These are phyloP conservation scores for Archilochus colubris DNA, from an alignment of 2,113 vertebrate genomes.

Conservation along the genomic window DNA sequence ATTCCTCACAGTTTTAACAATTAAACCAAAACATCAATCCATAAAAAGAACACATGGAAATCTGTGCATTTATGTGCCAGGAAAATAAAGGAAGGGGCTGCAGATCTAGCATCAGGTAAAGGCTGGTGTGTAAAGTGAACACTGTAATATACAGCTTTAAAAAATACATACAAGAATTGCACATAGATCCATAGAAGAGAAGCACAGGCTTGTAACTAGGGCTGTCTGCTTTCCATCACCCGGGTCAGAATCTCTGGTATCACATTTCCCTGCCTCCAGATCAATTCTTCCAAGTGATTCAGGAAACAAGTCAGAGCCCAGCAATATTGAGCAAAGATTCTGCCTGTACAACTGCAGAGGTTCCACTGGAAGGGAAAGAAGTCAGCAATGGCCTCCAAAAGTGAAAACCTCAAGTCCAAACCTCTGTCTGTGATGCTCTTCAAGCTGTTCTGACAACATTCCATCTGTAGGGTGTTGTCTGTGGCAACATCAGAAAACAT, in stretches of 20 bases:
- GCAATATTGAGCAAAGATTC: constrained; percentile 30
- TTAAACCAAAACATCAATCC: constrained; percentile 45
- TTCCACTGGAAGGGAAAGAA: background rate
- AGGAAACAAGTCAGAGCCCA: background rate
- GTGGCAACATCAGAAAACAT: constrained; percentile 11
- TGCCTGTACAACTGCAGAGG: background rate
- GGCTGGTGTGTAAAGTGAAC: constrained; percentile 77
- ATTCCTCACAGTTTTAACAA: constrained; percentile 79
- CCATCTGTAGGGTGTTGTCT: background rate
- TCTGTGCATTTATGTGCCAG: constrained; percentile 74
- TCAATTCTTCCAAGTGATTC: background rate
- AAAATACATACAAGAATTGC: constrained; percentile 85
- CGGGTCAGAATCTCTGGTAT: background rate
- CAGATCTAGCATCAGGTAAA: constrained; percentile 69
- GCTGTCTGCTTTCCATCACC: constrained; percentile 40
- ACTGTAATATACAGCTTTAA: constrained; percentile 79
- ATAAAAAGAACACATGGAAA: constrained; percentile 55
- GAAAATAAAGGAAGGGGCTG: constrained; percentile 48
- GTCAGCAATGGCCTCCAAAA: background rate
- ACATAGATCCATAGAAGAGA: constrained; percentile 80
- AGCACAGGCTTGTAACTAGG: constrained; percentile 50
- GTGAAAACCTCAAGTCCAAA: constrained; percentile 2
- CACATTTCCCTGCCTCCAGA: background rate
- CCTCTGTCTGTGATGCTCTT: background rate
- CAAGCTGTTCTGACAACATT: background rate